phyloP scores from a whole-genome alignment of 2,113 vertebrate species.

The Thalassarche chlororhynchos region DNA sequence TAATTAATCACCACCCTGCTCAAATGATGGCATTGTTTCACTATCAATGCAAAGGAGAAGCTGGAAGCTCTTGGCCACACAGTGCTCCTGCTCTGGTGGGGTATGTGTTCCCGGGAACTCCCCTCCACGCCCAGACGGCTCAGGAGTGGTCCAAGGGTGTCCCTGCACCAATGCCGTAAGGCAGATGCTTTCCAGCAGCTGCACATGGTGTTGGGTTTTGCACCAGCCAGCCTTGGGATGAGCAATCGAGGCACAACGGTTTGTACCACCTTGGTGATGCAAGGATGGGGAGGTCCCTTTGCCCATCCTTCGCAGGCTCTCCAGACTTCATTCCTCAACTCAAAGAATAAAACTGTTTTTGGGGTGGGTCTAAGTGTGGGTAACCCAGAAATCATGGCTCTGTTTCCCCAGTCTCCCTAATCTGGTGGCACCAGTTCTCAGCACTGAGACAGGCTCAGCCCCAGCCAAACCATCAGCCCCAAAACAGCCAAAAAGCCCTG shows the following conservation, averaged over 20 bases:
- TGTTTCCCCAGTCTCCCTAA: background rate
- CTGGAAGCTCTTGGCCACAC: background rate
- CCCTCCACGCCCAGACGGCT: background rate
- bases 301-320: background rate
- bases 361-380: background rate
- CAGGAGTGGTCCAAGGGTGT: rapidly evolving
- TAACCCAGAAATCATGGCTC: background rate
- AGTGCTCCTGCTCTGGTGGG: background rate
- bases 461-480: background rate
- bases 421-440: background rate
- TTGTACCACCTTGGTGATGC: background rate
- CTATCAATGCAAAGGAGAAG: background rate
- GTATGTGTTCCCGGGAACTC: background rate
- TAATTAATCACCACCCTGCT: slow-evolving; percentile 3
- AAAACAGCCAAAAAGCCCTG: background rate
- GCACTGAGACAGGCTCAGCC: background rate
- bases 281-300: background rate
- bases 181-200: background rate
- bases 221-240: background rate
- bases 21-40: background rate
- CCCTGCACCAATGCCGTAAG: rapidly evolving
- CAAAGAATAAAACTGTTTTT: background rate
- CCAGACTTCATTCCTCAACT: background rate
- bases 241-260: background rate
- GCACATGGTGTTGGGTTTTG: background rate